Conservation (phyloP, 1,140 invertebrate genomes). For the Ceratosolen solmsi region DNA sequence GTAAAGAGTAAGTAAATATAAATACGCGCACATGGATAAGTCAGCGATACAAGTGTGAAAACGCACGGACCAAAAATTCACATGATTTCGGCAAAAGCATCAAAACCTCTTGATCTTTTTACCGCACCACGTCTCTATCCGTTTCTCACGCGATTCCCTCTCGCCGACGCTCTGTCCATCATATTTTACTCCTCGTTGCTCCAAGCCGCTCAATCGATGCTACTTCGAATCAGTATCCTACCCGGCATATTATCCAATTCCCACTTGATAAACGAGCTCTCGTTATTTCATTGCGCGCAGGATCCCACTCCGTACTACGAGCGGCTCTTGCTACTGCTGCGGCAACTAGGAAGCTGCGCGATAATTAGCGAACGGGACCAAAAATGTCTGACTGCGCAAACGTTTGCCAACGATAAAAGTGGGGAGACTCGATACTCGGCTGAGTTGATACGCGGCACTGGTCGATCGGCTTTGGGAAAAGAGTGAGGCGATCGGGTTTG, state of each 20-base stretch:
- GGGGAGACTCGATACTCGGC: neutral
- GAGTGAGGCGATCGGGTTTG: neutral
- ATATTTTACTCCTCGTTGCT: neutral
- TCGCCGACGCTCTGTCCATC: neutral
- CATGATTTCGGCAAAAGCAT: constrained; percentile 25
- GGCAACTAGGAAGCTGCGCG: neutral
- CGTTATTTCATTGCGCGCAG: constrained; percentile 51
- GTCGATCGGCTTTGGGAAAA: constrained; percentile 35
- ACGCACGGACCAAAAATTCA: neutral
- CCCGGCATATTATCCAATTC: constrained; percentile 55
- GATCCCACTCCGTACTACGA: constrained; percentile 19
- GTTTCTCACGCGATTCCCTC: neutral
- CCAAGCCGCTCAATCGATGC: constrained; percentile 43
- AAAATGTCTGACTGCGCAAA: constrained; percentile 37
- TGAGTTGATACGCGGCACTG: neutral
- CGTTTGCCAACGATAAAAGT: neutral
- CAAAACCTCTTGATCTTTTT: constrained; percentile 36
- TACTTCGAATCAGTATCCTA: constrained; percentile 53
- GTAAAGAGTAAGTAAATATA: neutral
- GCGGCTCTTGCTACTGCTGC: neutral
- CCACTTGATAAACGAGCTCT: constrained; percentile 57
- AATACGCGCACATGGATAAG: neutral
- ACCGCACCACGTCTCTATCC: neutral
- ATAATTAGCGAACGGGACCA: constrained; percentile 52
- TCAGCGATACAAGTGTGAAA: neutral